Percentiles rank a stretch among this genome's conserved stretches.
Conservation (phyloP, 1,140 invertebrate genomes). For the Megalopta genalis region DNA sequence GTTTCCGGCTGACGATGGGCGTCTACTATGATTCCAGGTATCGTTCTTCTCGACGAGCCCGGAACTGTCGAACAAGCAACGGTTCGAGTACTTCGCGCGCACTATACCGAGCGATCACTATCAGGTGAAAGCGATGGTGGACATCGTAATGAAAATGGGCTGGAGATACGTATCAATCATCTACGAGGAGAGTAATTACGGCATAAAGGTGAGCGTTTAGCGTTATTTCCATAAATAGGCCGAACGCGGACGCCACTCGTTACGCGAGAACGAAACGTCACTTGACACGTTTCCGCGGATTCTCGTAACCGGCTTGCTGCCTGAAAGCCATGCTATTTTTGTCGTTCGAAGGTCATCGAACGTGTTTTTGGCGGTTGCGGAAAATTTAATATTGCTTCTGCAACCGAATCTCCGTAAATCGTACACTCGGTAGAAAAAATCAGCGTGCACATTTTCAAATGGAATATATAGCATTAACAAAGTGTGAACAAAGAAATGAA, state of each 20-base stretch:
- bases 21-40: slow-evolving; percentile 84
- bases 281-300: slow-evolving; percentile 5
- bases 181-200: slow-evolving; percentile 98
- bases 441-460: too few relatives aligned
- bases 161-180: slow-evolving; percentile 98
- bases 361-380: too few relatives aligned
- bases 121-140: slow-evolving; percentile 97
- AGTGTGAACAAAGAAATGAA: too few relatives aligned
- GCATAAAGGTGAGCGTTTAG: slow-evolving; percentile 88
- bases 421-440: too few relatives aligned
- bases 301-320: too few relatives aligned
- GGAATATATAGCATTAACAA: too few relatives aligned
- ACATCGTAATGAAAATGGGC: slow-evolving; percentile 91
- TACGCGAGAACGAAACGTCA: not conserved
- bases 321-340: not conserved
- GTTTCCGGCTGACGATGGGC: not conserved
- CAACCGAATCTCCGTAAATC: too few relatives aligned
- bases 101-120: slow-evolving; percentile 97
- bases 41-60: slow-evolving; percentile 98
- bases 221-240: not conserved
- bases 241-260: not conserved
- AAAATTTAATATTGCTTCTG: too few relatives aligned
- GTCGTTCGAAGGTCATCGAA: too few relatives aligned
- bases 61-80: slow-evolving; percentile 95
- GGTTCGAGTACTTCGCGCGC: slow-evolving; percentile 96